Evolutionary conservation across 2,888 invertebrate genomes (phyloP).

Genomic region (Apamea crenata): DNA sequence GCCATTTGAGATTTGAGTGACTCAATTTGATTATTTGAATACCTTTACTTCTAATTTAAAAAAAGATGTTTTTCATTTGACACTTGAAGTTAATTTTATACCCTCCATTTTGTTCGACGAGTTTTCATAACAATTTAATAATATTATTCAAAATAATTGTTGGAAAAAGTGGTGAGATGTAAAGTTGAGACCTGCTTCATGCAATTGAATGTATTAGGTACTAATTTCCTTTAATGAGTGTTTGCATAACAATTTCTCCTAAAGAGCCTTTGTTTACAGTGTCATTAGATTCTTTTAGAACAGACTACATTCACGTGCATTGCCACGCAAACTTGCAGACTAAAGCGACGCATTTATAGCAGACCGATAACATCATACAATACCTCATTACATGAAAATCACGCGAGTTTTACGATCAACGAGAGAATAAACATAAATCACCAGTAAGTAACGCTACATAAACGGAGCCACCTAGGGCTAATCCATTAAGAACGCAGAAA

Average conservation of each 20-base stretch:
- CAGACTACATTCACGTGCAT: background rate
- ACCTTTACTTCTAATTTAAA: background rate
- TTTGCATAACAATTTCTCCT: background rate
- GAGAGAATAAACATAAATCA: background rate
- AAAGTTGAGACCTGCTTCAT: too few relatives aligned
- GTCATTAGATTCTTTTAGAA: background rate
- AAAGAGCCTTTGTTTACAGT: background rate
- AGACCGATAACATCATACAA: slow-evolving; percentile 35
- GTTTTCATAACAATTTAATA: background rate
- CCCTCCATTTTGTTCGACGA: background rate
- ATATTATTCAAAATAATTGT: background rate
- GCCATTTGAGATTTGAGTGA: background rate
- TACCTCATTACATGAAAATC: slow-evolving; percentile 35
- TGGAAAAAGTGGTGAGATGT: background rate
- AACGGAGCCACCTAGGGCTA: background rate
- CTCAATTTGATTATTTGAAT: background rate
- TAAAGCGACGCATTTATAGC: background rate
- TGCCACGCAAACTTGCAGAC: background rate
- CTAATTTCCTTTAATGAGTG: background rate
- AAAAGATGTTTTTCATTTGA: background rate
- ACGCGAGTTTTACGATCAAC: slow-evolving; percentile 21
- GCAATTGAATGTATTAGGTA: background rate
- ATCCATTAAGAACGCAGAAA: background rate
- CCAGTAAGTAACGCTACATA: slow-evolving; percentile 27
- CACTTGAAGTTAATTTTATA: background rate